Base-by-base conservation (phyloP, 2,113 vertebrate species). In the Pluvianellus socialis region DNA sequence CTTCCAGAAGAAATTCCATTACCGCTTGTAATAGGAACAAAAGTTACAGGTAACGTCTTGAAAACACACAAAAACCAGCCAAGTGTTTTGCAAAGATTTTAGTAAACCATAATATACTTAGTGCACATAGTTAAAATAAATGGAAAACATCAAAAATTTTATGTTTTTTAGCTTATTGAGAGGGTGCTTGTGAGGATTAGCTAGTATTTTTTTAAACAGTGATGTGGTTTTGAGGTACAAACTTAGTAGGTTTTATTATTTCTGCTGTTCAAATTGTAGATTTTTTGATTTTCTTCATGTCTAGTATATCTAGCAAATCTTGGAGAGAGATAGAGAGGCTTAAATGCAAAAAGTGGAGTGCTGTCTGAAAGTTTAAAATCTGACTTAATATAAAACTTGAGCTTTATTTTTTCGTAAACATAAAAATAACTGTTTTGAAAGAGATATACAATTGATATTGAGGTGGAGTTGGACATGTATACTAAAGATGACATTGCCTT, bases 1-100 rank as follows among this genome's bases (percentile, higher is more conserved):
- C 99, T 99, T 92, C 99, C 99, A 33, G 99, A 99, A 76, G 99
- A 99, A 98, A 99, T 99, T 95, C 99, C 99, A 42, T 97, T 99
- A 59, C 99, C 99, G 0, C 98, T 99, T 96, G 99, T 99, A 95
- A 99, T 99, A 96, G 99, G 99, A 98, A 99, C 99, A 84, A 99
- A 99, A 99, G 99, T 99, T 96, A 99, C 99, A 79, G 99, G 99
- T 99, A 96, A 88, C 32, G 70, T 89, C 47, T 91, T 84, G 19
- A 81, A 68, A 77, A 58, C 18, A 56, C 56, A 44, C 44, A 58
- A 72, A 33, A 40, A 0, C 12, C 12, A 74, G 27, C 9, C 12
- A 90, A 24, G 1, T 53, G 30, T 74, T 87, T 81, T 87, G 33
- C 45, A 63, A 67, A 65, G 12, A 23, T 74, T 86, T 73, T 47